phyloP scores from a whole-genome alignment of 2,797 vertebrate genomes.

The Sebastiscus tertius region DNA sequence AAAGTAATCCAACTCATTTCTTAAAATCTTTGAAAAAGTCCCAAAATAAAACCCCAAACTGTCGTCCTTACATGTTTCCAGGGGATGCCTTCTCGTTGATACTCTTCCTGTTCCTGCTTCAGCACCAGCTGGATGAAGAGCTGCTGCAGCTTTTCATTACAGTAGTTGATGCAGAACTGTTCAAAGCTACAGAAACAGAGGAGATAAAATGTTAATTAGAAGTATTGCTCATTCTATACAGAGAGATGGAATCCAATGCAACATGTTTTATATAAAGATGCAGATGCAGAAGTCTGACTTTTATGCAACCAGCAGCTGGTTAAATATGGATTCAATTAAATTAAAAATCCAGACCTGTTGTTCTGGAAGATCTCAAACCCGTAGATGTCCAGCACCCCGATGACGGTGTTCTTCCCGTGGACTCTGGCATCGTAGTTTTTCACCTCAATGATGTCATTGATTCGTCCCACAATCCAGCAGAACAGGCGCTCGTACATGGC shows the following conservation, averaged over 20 bases:
- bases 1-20: background rate
- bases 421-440: constrained; percentile 90
- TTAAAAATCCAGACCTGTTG: constrained; percentile 88
- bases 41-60: no score
- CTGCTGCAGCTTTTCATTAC: constrained; percentile 98
- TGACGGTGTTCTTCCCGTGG: constrained; percentile 97
- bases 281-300: background rate
- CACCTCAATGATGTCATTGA: constrained; percentile 95
- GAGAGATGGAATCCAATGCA: background rate
- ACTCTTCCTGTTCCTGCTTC: constrained; percentile 98
- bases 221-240: background rate
- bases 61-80: constrained; percentile 92
- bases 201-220: background rate
- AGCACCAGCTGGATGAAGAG: constrained; percentile 98
- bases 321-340: background rate
- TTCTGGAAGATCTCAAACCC: constrained; percentile 99
- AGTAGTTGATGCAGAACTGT: constrained; percentile 99
- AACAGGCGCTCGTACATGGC: constrained; percentile 98
- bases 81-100: constrained; percentile 97
- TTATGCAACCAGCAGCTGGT: background rate
- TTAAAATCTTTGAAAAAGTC: background rate
- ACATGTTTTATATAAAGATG: background rate
- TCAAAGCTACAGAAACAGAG: constrained; percentile 87
- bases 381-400: constrained; percentile 98
- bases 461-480: constrained; percentile 96